phyloP scores from a whole-genome alignment of 2,797 vertebrate species.

The Acanthiza pusilla region DNA sequence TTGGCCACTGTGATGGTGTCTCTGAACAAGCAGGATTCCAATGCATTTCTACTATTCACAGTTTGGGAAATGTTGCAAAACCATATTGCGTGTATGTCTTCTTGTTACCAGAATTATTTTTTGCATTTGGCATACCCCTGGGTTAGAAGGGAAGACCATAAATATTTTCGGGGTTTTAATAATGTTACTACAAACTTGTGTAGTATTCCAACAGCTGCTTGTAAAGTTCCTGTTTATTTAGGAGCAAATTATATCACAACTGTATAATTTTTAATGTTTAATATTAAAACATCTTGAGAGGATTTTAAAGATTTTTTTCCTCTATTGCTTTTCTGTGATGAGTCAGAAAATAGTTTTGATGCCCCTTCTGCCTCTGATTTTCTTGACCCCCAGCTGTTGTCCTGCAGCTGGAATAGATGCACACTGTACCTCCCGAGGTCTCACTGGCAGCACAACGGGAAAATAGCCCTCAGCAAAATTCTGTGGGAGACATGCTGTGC shows the following conservation, averaged over 20 bases:
- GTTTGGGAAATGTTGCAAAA: neutral
- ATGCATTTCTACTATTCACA: neutral
- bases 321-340: neutral
- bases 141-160: neutral
- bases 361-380: neutral
- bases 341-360: constrained; percentile 18
- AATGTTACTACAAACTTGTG: neutral
- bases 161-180: neutral
- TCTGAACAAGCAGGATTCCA: neutral
- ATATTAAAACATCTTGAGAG: neutral
- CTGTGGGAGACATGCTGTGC: neutral
- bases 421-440: neutral
- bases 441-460: neutral
- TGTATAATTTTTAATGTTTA: neutral
- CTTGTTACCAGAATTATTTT: neutral
- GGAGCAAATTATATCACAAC: neutral
- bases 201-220: neutral
- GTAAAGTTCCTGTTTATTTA: neutral
- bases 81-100: neutral
- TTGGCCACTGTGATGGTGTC: neutral
- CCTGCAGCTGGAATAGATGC: neutral
- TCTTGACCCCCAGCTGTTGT: neutral
- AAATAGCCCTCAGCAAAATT: neutral
- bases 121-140: neutral
- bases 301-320: neutral